Evolutionary conservation across 2,888 invertebrate genomes (phyloP).

Genomic region (Bugula neritina): DNA sequence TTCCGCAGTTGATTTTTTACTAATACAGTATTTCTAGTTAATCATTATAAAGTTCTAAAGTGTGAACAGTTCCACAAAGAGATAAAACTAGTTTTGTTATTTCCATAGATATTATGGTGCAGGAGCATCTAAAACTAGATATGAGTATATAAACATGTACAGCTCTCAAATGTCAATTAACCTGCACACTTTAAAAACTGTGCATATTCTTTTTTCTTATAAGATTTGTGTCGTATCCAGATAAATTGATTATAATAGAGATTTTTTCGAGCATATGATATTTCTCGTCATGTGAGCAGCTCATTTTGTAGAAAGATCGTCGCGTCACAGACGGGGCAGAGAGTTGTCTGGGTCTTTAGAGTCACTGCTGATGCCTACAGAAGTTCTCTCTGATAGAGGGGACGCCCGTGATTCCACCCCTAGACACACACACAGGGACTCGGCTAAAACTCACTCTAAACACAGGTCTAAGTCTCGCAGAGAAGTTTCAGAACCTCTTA

Average conservation of each 20-base stretch:
- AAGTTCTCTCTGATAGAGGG: background rate
- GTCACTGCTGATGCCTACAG: background rate
- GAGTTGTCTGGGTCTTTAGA: constrained; percentile 8
- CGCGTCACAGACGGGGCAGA: background rate
- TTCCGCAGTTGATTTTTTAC: background rate
- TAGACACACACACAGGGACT: background rate
- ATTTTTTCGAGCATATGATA: too few species aligned
- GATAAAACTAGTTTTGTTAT: too few species aligned
- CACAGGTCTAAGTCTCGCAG: background rate
- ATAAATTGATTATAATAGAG: too few species aligned
- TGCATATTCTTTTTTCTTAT: too few species aligned
- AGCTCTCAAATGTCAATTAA: too few species aligned
- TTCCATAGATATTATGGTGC: too few species aligned
- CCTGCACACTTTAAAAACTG: too few species aligned
- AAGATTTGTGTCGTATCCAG: too few species aligned
- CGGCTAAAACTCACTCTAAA: background rate
- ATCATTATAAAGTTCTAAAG: background rate
- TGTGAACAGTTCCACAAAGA: too few species aligned
- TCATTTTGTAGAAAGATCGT: background rate
- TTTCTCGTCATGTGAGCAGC: too few species aligned
- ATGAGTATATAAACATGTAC: too few species aligned
- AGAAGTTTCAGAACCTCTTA: constrained; percentile 18
- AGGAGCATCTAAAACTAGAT: too few species aligned
- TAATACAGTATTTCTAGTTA: background rate
- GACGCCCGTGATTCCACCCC: background rate